These are phyloP conservation scores for Psittacula cyanocephala DNA, from an alignment of 2,113 vertebrate species.

Conservation along the genomic window DNA sequence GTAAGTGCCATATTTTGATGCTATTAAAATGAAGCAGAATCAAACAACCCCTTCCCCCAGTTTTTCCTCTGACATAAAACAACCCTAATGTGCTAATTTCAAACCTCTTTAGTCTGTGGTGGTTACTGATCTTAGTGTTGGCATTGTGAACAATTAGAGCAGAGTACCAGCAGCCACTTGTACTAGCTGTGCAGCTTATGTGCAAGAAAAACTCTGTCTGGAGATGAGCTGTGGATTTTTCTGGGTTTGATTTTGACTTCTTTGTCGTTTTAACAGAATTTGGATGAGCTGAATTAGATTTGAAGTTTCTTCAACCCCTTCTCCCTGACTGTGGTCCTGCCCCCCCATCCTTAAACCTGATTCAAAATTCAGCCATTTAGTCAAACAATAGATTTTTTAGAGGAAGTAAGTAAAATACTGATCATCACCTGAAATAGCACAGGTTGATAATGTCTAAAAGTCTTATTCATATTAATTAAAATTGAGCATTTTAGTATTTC, in stretches of 20 bases:
- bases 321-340: neutral
- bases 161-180: neutral
- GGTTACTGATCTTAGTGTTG: neutral
- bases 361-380: fast-evolving
- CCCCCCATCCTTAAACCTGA: neutral
- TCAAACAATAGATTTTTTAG: neutral
- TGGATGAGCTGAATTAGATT: neutral
- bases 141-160: neutral
- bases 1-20: neutral
- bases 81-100: neutral
- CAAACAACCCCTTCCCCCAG: neutral
- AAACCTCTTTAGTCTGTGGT: neutral
- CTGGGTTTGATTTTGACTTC: neutral
- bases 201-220: neutral
- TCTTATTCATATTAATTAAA: neutral
- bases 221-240: neutral
- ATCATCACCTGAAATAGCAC: neutral
- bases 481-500: neutral
- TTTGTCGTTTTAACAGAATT: neutral
- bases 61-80: neutral
- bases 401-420: neutral
- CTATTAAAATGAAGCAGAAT: neutral
- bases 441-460: neutral
- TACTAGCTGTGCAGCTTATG: neutral
- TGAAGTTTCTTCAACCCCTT: neutral